Conservation (phyloP, 2,113 vertebrate species). For the Nerophis lumbriciformis region DNA sequence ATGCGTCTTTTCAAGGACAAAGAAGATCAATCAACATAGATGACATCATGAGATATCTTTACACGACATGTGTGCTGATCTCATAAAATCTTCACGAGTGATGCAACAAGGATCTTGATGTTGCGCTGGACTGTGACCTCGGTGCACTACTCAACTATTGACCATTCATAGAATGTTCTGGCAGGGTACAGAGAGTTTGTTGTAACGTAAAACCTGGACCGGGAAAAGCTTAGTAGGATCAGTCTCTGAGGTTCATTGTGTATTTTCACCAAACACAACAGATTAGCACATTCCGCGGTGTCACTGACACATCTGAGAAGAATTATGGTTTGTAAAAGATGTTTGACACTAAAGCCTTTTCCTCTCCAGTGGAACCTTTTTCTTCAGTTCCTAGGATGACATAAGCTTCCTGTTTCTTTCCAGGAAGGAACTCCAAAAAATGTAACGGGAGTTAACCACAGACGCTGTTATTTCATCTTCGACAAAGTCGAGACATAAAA, state of each 20-base stretch:
- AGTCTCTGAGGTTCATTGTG: constrained; percentile 35
- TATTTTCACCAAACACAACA: constrained; percentile 63
- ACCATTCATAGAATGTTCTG: constrained; percentile 28
- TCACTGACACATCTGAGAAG: constrained; percentile 24
- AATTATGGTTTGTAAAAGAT: constrained; percentile 32
- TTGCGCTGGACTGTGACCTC: constrained; percentile 13
- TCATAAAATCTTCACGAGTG: not conserved
- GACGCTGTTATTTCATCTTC: not conserved
- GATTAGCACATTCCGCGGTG: constrained; percentile 47
- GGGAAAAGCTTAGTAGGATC: constrained; percentile 51
- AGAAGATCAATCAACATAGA: constrained; percentile 3
- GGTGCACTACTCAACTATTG: constrained; percentile 12
- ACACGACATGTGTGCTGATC: no score
- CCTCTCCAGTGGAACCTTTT: constrained; percentile 30
- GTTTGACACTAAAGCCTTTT: constrained; percentile 39
- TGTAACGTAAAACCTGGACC: constrained; percentile 55
- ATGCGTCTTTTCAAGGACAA: not conserved
- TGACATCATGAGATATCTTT: not conserved
- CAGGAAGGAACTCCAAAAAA: constrained; percentile 48
- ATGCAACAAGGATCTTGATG: constrained; percentile 22
- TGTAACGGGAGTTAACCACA: not conserved
- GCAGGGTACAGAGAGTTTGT: constrained; percentile 41
- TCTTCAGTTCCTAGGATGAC: constrained; percentile 18
- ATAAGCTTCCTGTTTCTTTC: constrained; percentile 31
- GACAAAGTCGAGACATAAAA: not conserved